Evolutionary conservation across 1,140 invertebrate genomes (phyloP).

Genomic region (Lerema accius): DNA sequence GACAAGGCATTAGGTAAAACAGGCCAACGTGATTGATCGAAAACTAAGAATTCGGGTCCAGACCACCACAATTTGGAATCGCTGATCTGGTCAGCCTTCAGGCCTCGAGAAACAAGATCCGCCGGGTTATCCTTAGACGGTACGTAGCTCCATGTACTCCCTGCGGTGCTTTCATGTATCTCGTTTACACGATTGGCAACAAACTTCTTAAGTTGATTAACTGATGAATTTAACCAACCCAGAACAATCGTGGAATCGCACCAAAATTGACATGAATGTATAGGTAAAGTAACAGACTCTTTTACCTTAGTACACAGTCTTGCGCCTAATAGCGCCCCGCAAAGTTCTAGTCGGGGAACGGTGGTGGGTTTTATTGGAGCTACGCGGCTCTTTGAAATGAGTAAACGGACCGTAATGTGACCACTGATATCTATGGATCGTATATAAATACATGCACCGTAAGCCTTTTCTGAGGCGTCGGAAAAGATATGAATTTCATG

Average conservation of each 20-base stretch:
- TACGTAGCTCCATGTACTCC: slow-evolving; percentile 23
- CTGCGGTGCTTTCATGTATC: slow-evolving; percentile 13
- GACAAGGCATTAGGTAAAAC: not conserved
- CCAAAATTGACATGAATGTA: slow-evolving; percentile 14
- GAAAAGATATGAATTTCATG: slow-evolving; percentile 51
- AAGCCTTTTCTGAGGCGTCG: slow-evolving; percentile 50
- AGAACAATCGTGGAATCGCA: slow-evolving; percentile 11
- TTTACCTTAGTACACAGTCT: slow-evolving; percentile 6
- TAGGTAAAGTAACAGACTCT: slow-evolving; percentile 11
- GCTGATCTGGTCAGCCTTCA: slow-evolving; percentile 40
- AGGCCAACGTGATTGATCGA: slow-evolving; percentile 9
- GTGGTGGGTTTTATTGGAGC: slow-evolving; percentile 40
- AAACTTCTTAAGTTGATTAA: not conserved
- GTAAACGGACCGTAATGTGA: slow-evolving; percentile 1
- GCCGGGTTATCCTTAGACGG: slow-evolving; percentile 18
- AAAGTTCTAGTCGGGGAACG: slow-evolving; percentile 28
- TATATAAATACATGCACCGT: slow-evolving; percentile 54
- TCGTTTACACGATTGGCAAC: slow-evolving; percentile 18
- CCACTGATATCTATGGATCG: slow-evolving; percentile 30
- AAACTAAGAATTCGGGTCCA: slow-evolving; percentile 32
- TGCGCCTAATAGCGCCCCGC: slow-evolving; percentile 4
- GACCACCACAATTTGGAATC: slow-evolving; percentile 27
- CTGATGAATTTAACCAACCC: not conserved
- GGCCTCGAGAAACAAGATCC: slow-evolving; percentile 64
- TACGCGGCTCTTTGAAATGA: slow-evolving; percentile 62